Evolutionary conservation across 2,888 invertebrate species (phyloP).

Genomic region (Hermaeophaga mercurialis): DNA sequence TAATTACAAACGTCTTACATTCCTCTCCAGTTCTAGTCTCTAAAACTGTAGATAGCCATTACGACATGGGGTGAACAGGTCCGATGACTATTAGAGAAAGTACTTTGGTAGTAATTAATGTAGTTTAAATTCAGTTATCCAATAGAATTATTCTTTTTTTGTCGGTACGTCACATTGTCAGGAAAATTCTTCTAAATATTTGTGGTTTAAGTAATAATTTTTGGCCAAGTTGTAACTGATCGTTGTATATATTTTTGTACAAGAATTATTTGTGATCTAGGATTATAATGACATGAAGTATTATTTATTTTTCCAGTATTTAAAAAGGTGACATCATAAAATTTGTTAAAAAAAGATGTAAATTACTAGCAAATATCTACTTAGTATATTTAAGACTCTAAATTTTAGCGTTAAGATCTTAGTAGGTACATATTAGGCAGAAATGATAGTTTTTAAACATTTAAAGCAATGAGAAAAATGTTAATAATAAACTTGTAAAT

Average conservation of each 20-base stretch:
- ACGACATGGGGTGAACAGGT: too few species aligned
- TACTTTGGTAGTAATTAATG: too few species aligned
- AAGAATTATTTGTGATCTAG: slow-evolving; percentile 15
- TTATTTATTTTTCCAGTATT: slow-evolving; percentile 17
- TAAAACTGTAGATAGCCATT: too few species aligned
- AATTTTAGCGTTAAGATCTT: neutral
- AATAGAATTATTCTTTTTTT: too few species aligned
- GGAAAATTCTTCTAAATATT: neutral
- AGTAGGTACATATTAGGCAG: neutral
- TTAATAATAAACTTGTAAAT: too few species aligned
- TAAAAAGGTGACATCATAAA: slow-evolving; percentile 5
- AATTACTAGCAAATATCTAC: neutral
- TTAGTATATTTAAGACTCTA: neutral
- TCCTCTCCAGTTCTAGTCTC: too few species aligned
- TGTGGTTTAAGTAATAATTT: neutral
- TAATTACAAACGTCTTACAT: too few species aligned
- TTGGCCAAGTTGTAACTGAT: neutral
- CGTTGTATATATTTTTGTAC: slow-evolving; percentile 20
- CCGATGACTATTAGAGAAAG: too few species aligned
- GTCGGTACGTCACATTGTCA: too few species aligned
- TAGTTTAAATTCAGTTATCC: too few species aligned
- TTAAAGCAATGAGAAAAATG: too few species aligned
- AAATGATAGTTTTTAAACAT: too few species aligned
- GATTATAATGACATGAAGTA: slow-evolving; percentile 13
- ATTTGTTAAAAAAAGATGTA: neutral